Base-by-base conservation (phyloP, 2,113 vertebrate genomes). In the Stictonetta naevosa region DNA sequence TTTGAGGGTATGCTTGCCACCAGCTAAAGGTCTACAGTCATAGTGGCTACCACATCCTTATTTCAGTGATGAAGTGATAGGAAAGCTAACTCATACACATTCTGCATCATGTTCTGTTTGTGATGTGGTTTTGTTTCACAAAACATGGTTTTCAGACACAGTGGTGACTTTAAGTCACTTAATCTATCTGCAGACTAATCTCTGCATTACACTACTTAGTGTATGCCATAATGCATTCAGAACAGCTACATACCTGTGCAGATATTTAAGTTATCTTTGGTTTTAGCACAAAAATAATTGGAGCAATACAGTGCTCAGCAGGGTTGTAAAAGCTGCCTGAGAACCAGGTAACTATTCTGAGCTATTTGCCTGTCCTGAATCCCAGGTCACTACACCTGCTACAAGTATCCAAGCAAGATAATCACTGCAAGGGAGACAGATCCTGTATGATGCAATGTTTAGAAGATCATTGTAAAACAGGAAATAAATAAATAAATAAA, bases 1-100 rank as follows among this genome's bases (percentile, higher is more conserved):
- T 40, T 6, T 56, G 22, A 66, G 10, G 10, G 3, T 17, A 62
- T 77, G 2, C 1, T 63, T 67, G 20, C 38, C 58, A 52, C 9
- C 10, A 91, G 44, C 34, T 62, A 58, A 60, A 78, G 11, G 26
- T 42, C 64, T 55, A 22, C 11, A n/a, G 22, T 21, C 14, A 33
- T 12, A 52, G 22, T 6, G 11, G 16, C 20, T 34, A 38, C 29
- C 17, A 42, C 22, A 56, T 17, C 14, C 22, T 48, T 38, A 3
- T 31, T 86, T 71, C 10, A 42, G 67, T 9, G 5, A 38, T 15
- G 21, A 53, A 13, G 18, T 0, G 0, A 33, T 78, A 21, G 0
- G 0, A 83, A 71, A 44, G 6, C 26, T 36, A 13, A 11, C 17
- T 83, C 55, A 53, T 60, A 8, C 55, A 15, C 13, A 44, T 10